Evolutionary conservation across 2,888 invertebrate genomes (phyloP), one percentile per base, ranked within the genome.

Genomic region (Folsomia candida): DNA sequence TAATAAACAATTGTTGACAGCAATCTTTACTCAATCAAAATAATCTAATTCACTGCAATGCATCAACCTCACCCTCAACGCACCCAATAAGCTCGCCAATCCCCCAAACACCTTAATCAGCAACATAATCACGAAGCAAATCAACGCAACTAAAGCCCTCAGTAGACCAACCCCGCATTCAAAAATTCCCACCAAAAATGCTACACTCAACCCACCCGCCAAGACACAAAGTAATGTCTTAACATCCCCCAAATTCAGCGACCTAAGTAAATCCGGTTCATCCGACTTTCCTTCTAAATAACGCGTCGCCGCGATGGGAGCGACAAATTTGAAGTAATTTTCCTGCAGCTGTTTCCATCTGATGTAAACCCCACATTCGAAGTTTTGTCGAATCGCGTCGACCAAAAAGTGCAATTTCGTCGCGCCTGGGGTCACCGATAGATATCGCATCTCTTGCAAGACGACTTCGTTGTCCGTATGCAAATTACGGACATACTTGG

Each of bases 271-370:
- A n/a, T n/a, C n/a, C n/a, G n/a, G n/a, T 25, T 18, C 9, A 6
- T 59, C 22, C 14, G 2, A 4, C 20, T 14, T 47, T n/a, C 51
- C 47, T 9, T n/a, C 37, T 14, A 67, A 9, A n/a, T 59, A 51
- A 9, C 65, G 59, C 0, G 2, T 47, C 0, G 59, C 70, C 25
- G 70, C 6, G 20, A 61, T 18, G 0, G 73, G 73, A 25, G 70
- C 73, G 22, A 73, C 68, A 68, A 59, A 64, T 60, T 28, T 61
- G 54, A 67, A 70, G 26, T 73, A 73, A 51, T 73, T 70, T 20
- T 68, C 59, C 47, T 73, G 70, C 14, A 73, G 47, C 6, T 70
- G n/a, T 25, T 70, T 60, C 73, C 73, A 73, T 26, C 69, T 58
- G 61, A 70, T 60, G 68, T 68, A 70, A 26, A 62, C 61, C 25